A percentile compares a stretch with the other conserved stretches of the same genome.
phyloP scores from a whole-genome alignment of 2,797 vertebrate genomes.

The Typhlichthys eigenmanni region DNA sequence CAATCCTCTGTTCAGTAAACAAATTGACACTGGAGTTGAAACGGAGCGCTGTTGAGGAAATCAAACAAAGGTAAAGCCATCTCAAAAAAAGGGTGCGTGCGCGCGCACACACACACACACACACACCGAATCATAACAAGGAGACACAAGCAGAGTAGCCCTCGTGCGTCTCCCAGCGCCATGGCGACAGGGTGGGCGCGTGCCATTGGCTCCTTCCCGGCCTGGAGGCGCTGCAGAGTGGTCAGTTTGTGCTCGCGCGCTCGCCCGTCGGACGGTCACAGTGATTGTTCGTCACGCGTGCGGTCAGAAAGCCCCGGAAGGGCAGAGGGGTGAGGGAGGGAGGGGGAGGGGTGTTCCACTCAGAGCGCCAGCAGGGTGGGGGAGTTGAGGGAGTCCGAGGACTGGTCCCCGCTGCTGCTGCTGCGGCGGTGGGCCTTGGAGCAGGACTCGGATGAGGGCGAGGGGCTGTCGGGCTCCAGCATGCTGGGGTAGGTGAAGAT shows the following conservation, averaged over 20 bases:
- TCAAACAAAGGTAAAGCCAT: constrained; percentile 47
- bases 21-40: constrained; percentile 63
- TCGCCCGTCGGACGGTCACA: constrained; percentile 55
- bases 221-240: constrained; percentile 21
- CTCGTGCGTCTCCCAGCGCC: constrained; percentile 71
- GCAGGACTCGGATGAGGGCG: constrained; percentile 96
- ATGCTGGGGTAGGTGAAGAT: constrained; percentile 98
- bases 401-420: constrained; percentile 98
- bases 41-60: constrained; percentile 48
- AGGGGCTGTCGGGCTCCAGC: constrained; percentile 95
- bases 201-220: constrained; percentile 64
- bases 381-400: constrained; percentile 99
- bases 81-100: constrained; percentile 28
- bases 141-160: constrained; percentile 72
- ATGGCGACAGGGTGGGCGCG: constrained; percentile 50
- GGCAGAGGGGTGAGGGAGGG: no score
- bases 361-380: constrained; percentile 96
- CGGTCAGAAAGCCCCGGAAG: no score
- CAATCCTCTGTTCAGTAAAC: constrained; percentile 56
- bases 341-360: constrained; percentile 40
- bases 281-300: constrained; percentile 45
- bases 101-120: constrained; percentile 1
- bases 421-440: constrained; percentile 98
- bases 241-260: constrained; percentile 28
- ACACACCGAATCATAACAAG: constrained; percentile 59